Base-by-base conservation (phyloP, 2,888 invertebrate species). In the Nudaria mundana region DNA sequence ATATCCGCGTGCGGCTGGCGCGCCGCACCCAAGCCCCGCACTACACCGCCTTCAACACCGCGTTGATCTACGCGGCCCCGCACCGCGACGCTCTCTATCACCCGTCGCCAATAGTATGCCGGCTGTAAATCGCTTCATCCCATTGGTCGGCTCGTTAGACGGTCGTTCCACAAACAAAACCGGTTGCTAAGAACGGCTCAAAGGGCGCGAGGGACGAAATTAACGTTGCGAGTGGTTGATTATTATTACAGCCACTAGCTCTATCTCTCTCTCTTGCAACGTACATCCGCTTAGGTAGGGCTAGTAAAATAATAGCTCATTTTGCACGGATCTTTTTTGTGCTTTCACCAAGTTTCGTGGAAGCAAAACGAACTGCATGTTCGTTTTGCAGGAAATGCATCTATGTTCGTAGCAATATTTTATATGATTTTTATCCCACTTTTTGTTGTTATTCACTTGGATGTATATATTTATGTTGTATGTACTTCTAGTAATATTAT, bases 141-240 rank as follows among this genome's bases (percentile, higher is more conserved):
- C 57, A 87, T 87, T 87, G 86, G 86, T 64, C 46, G 66, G 55
- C 67, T 69, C 60, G 49, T 60, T 82, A 79, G 79, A 81, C 72
- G 75, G 75, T 76, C 73, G 76, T 78, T 83, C 81, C 71, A 84
- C 83, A 81, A 81, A 82, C 85, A 81, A 83, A 86, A 84, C 86
- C 77, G 84, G 86, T 87, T 85, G 76, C 79, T 67, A 80, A 78
- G 82, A 80, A 74, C 79, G 68, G 71, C 69, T 71, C 66, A 75
- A 81, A 85, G 85, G 84, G 82, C 84, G 78, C 81, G 79, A 83
- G 82, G 77, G 81, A 81, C 81, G 68, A 78, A 83, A 82, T 84
- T 82, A 76, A 70, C 68, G 70, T 74, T 71, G 62, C 52, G 56
- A 63, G n/a, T n/a, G n/a, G n/a, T n/a, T 65, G 54, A 73, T 71